These are phyloP conservation scores for Nudaria mundana DNA, from an alignment of 2,888 invertebrate species.

Conservation along the genomic window DNA sequence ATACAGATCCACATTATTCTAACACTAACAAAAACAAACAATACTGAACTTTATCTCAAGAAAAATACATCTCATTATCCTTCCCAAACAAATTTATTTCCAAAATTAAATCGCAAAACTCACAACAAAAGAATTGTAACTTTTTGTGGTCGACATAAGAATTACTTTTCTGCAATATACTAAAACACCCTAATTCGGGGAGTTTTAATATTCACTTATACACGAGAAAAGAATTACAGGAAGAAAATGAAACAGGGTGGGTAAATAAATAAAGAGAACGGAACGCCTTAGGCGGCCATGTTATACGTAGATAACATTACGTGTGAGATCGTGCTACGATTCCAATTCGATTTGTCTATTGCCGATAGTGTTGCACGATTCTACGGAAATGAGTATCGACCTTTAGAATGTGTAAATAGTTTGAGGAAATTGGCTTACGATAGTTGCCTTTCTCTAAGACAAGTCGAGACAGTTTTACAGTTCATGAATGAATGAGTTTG, in stretches of 20 bases:
- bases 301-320: constrained; percentile 56
- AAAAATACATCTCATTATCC: constrained; percentile 37
- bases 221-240: constrained; percentile 76
- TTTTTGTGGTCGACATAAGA: constrained; percentile 39
- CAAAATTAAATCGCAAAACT: constrained; percentile 49
- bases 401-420: constrained; percentile 71
- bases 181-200: constrained; percentile 52
- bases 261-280: constrained; percentile 70
- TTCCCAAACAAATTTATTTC: constrained; percentile 26
- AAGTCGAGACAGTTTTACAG: constrained; percentile 4
- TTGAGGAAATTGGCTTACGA: constrained; percentile 29
- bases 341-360: constrained; percentile 71
- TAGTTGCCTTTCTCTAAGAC: constrained; percentile 4
- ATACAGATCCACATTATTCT: constrained; percentile 15
- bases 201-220: constrained; percentile 76
- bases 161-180: constrained; percentile 29
- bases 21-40: constrained; percentile 22
- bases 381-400: constrained; percentile 50
- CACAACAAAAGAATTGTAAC: constrained; percentile 34
- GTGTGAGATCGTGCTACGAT: constrained; percentile 67
- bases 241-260: constrained; percentile 73
- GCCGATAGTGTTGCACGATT: constrained; percentile 43
- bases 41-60: constrained; percentile 40
- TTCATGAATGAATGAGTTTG: too few relatives aligned
- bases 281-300: constrained; percentile 46